phyloP scores from a whole-genome alignment of 2,113 vertebrate species.

The Lagopus leucura region DNA sequence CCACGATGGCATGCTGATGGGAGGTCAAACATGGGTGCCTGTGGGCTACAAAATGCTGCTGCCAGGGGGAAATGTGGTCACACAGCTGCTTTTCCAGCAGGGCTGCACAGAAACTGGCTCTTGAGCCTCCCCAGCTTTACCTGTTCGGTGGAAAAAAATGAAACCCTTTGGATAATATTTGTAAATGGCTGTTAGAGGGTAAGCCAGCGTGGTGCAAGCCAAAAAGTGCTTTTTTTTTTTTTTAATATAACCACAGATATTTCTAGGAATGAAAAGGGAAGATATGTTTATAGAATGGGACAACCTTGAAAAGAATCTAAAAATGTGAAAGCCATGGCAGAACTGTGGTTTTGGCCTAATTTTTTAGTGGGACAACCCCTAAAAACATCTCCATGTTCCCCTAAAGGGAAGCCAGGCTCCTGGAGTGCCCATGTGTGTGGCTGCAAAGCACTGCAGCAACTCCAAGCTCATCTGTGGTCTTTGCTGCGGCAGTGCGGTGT shows the following conservation, averaged over 20 bases:
- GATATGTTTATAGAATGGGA: background rate
- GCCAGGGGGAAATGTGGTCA: background rate
- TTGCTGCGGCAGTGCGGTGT: fast-evolving
- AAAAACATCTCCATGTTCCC: background rate
- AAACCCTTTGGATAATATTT: fast-evolving
- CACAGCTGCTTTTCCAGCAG: background rate
- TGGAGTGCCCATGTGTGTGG: background rate
- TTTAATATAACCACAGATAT: background rate
- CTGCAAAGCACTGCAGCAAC: background rate
- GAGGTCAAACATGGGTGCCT: background rate
- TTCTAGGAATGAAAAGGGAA: background rate
- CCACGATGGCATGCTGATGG: background rate
- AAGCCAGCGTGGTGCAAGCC: background rate
- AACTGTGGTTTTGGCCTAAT: background rate
- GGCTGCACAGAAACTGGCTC: background rate
- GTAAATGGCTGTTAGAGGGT: background rate
- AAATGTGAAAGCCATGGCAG: background rate
- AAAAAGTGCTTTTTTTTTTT: background rate
- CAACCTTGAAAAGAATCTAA: background rate
- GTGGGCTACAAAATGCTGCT: background rate
- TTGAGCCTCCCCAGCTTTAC: background rate
- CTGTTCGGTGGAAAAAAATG: background rate
- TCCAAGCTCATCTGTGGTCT: background rate
- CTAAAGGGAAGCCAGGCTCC: background rate
- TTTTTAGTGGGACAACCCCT: background rate